Evolutionary conservation across 2,888 invertebrate genomes (phyloP).

Genomic region (Choreutis nemorana): DNA sequence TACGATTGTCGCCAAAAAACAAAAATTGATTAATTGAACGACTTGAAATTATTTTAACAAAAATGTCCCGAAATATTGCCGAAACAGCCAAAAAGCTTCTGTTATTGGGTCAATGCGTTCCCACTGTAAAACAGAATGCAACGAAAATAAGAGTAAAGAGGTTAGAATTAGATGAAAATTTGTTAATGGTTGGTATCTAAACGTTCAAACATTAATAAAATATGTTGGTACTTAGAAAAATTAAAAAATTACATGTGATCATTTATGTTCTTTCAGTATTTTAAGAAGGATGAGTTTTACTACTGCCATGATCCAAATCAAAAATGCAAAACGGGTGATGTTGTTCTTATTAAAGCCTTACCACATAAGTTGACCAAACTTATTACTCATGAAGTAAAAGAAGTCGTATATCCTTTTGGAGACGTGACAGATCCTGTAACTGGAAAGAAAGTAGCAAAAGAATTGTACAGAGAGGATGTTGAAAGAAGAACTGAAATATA

Average conservation of each 20-base stretch:
- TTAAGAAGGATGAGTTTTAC: constrained; percentile 73
- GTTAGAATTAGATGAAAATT: constrained; percentile 77
- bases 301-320: constrained; percentile 83
- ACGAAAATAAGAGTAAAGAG: constrained; percentile 80
- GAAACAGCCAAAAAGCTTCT: constrained; percentile 60
- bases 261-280: constrained; percentile 70
- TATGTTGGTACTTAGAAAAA: neutral
- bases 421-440: constrained; percentile 88
- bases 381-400: constrained; percentile 80
- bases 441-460: constrained; percentile 78
- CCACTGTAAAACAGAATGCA: constrained; percentile 78
- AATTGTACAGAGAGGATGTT: constrained; percentile 78
- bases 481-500: constrained; percentile 72
- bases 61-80: constrained; percentile 44
- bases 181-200: constrained; percentile 73
- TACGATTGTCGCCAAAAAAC: too few species aligned
- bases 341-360: constrained; percentile 79
- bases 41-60: too few species aligned
- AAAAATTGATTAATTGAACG: too few species aligned
- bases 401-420: constrained; percentile 82
- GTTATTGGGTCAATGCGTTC: constrained; percentile 80
- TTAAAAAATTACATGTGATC: neutral
- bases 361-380: constrained; percentile 76
- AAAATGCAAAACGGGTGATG: constrained; percentile 81
- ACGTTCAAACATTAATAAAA: neutral